phyloP scores from a whole-genome alignment of 2,797 vertebrate genomes.

The Coregonus sp. region DNA sequence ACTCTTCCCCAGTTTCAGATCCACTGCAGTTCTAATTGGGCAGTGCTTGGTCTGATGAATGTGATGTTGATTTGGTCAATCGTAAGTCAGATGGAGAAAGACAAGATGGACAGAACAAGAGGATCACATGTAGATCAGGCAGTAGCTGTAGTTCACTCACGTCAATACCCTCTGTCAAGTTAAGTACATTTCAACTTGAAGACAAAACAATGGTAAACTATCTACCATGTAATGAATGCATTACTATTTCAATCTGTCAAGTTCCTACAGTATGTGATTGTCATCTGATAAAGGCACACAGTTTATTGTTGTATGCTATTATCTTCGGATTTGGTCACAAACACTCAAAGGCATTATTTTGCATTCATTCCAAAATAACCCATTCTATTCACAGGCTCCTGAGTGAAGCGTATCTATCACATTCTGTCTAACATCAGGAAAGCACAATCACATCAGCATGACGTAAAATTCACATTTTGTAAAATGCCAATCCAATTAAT shows the following conservation, averaged over 20 bases:
- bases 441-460: slow-evolving; percentile 69
- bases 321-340: neutral
- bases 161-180: neutral
- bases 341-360: neutral
- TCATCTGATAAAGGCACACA: neutral
- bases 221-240: neutral
- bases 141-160: neutral
- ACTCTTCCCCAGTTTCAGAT: slow-evolving; percentile 63
- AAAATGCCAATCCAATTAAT: slow-evolving; percentile 77
- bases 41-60: slow-evolving; percentile 61
- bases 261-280: neutral
- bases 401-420: slow-evolving; percentile 54
- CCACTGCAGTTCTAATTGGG: slow-evolving; percentile 67
- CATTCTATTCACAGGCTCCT: slow-evolving; percentile 32
- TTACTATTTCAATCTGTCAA: neutral
- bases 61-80: slow-evolving; percentile 58
- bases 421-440: slow-evolving; percentile 48
- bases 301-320: neutral
- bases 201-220: neutral
- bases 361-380: slow-evolving; percentile 27
- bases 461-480: slow-evolving; percentile 74
- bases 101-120: slow-evolving; percentile 26
- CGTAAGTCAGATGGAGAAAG: slow-evolving; percentile 8
- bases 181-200: neutral
- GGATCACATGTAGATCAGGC: slow-evolving; percentile 29